Conservation (phyloP, 1,140 invertebrate species). For the Pseudomyrmex sp. region DNA sequence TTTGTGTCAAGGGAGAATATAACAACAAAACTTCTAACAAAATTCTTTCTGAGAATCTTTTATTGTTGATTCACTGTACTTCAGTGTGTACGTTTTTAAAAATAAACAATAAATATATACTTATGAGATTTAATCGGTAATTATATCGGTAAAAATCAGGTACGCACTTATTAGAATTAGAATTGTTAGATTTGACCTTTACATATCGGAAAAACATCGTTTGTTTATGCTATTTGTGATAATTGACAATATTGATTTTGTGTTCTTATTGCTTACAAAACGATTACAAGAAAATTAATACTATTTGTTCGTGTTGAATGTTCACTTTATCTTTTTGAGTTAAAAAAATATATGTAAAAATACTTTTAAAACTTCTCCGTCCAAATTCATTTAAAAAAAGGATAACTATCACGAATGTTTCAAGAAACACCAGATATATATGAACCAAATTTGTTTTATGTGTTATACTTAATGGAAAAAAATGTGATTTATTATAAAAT, state of each 20-base stretch:
- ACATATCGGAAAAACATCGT: conserved; percentile 6
- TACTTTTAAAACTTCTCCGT: conserved; percentile 23
- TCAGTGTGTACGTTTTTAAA: conserved; percentile 52
- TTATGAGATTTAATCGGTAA: conserved; percentile 32
- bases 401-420: not conserved
- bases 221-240: conserved; percentile 37
- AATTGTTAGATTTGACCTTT: not conserved
- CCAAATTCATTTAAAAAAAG: conserved; percentile 14
- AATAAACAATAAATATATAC: conserved; percentile 68
- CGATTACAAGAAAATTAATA: conserved; percentile 49
- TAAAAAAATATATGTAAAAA: conserved; percentile 13
- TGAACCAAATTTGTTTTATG: not conserved
- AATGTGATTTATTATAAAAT: not conserved
- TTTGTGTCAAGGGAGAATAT: not conserved
- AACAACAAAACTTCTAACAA: not conserved
- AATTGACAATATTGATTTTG: conserved; percentile 1
- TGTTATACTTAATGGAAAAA: not conserved
- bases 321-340: not conserved
- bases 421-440: not conserved
- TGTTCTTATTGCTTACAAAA: conserved; percentile 41
- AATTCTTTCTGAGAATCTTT: conserved; percentile 12
- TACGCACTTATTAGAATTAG: conserved; percentile 60
- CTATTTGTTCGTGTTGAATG: not conserved
- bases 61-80: not conserved
- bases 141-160: conserved; percentile 65